Evolutionary conservation across 2,797 vertebrate genomes (phyloP), one percentile per base, ranked within the genome.

Genomic region (Betta splendens): DNA sequence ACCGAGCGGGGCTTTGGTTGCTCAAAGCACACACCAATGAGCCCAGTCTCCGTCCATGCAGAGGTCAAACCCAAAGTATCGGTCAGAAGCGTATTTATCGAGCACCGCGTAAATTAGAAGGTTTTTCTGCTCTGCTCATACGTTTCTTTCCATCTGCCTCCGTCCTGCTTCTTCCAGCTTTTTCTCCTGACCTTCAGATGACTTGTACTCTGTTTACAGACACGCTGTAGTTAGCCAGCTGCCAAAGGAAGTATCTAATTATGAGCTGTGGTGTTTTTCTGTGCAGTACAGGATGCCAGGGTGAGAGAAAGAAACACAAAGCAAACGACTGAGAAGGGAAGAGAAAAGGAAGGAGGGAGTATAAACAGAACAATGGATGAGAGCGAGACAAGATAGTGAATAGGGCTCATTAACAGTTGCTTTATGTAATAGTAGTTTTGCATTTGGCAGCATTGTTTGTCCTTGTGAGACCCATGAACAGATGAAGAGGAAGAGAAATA

Each of bases 191-290:
- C 85, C 83, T 83, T 85, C 76, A 73, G 42, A 74, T 76, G 71
- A 85, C 79, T 72, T 25, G 67, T 53, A 57, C 56, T 67, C 40
- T 69, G 70, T 79, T 77, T 64, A 39, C 65, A 74, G 76, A 77
- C 56, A 10, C 33, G 25, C 4, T 25, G 25, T 25, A 57, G 71
- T 73, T 64, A 73, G 47, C 55, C 40, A 8, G 40, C 72, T 81
- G 85, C 80, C 81, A 86, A 85, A 84, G 64, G 49, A 87, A 84
- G 70, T 67, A 72, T 85, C 74, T 87, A 82, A 87, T 88, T 83
- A 86, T 80, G 69, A 68, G 71, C 55, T 2, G 16, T 66, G 1
- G 16, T 68, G 77, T 79, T 77, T 67, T 84, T 68, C 50, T 72
- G 62, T 49, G 72, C 51, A 42, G 72, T 69, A 32, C 70, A 72